Percentiles rank a stretch among this genome's conserved stretches.
Evolutionary conservation across 2,888 invertebrate genomes (phyloP).

Genomic region (Synergus laeviventris): DNA sequence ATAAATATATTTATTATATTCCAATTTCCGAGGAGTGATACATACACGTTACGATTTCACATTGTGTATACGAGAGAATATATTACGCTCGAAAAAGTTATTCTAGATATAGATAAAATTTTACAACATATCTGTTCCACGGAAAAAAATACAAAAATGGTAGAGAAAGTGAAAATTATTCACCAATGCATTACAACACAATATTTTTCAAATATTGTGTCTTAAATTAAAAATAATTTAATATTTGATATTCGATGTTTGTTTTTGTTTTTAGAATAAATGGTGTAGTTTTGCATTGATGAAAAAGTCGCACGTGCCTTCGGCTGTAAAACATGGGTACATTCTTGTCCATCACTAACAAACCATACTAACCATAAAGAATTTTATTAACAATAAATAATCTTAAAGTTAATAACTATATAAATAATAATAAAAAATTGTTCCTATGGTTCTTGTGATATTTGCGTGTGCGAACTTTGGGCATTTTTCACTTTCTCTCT

Average conservation of each 20-base stretch:
- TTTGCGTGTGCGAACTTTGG: constrained; percentile 25
- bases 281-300: constrained; percentile 20
- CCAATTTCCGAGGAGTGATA: constrained; percentile 53
- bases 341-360: constrained; percentile 25
- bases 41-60: constrained; percentile 43
- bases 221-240: not conserved
- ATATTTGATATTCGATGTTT: not conserved
- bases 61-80: constrained; percentile 54
- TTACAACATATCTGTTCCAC: constrained; percentile 42
- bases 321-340: constrained; percentile 26
- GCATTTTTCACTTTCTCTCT: constrained; percentile 29
- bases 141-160: constrained; percentile 36
- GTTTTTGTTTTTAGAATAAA: not conserved
- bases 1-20: constrained; percentile 62
- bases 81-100: constrained; percentile 43
- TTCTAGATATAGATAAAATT: constrained; percentile 41
- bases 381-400: constrained; percentile 9
- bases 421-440: constrained; percentile 33
- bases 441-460: constrained; percentile 39
- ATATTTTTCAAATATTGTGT: constrained; percentile 3
- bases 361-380: constrained; percentile 24
- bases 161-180: constrained; percentile 41
- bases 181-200: constrained; percentile 3
- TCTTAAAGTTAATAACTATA: constrained; percentile 4
- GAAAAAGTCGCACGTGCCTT: constrained; percentile 27